Base-by-base conservation (phyloP, 2,888 invertebrate genomes). In the Rhamphomyia laevipes region DNA sequence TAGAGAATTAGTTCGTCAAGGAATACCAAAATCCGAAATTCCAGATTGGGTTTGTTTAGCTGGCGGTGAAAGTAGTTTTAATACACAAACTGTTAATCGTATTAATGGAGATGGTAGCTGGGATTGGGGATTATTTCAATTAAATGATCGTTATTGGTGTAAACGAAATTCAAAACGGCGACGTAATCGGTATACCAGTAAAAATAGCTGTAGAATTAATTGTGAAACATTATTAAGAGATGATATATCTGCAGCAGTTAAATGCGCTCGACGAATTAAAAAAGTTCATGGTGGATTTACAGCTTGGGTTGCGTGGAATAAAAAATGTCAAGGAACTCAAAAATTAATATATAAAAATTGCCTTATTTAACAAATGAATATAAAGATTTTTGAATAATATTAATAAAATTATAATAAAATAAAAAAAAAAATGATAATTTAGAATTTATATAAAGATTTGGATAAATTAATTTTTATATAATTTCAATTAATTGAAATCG, bases 11-110 rank as follows among this genome's bases (percentile, higher is more conserved):
- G 47, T 57, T 47, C 58, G 57, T 0, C 59, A 62, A 42, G 65
- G 64, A 2, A 59, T 67, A 17, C 59, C 65, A 1, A 59, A 57
- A 16, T 48, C 47, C 13, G 60, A 63, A 37, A 51, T 65, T 10
- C 44, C 61, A n/a, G 63, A 65, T 50, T 65, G 76, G 77, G 61
- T 75, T 13, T 77, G 77, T 49, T 61, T 77, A 12, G 68, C 74
- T 30, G 70, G 74, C 55, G 65, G 66, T 2, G 77, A 77, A 57
- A 77, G 77, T 53, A 62, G 66, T 0, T 62, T 72, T 13, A 64
- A 69, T 21, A 73, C 74, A 0, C 57, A 66, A 44, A 70, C 66
- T 0, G 61, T 69, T 9, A 73, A 75, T 18, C 65, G 61, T 2
- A 57, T 65, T 0, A 75, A 77, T 58, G 57, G 55, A 2, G 72